Conservation (phyloP, 1,140 invertebrate species). For the Psilanteris sp. region DNA sequence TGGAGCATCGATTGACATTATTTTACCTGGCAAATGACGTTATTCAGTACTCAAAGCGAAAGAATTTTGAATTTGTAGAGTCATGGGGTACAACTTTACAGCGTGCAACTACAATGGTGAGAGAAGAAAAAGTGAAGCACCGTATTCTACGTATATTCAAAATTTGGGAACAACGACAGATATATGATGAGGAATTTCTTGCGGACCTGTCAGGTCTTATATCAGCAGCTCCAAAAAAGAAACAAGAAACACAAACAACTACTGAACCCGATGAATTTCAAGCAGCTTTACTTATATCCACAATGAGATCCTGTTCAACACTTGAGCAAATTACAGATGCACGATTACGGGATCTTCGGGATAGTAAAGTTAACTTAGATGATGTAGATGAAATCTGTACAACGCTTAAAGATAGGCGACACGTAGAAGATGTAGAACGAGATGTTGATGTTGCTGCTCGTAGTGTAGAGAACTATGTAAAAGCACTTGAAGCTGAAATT, state of each 20-base stretch:
- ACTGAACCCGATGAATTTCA: slow-evolving; percentile 79
- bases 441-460: slow-evolving; percentile 90
- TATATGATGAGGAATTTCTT: slow-evolving; percentile 93
- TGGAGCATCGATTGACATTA: slow-evolving; percentile 91
- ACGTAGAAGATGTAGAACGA: slow-evolving; percentile 92
- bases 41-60: slow-evolving; percentile 95
- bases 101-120: slow-evolving; percentile 93
- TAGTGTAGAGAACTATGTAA: slow-evolving; percentile 89
- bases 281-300: slow-evolving; percentile 77
- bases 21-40: slow-evolving; percentile 98
- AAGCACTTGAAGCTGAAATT: slow-evolving; percentile 90
- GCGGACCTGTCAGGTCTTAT: slow-evolving; percentile 89
- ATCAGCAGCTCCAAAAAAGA: slow-evolving; percentile 86
- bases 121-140: slow-evolving; percentile 92
- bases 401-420: slow-evolving; percentile 89
- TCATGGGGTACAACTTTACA: slow-evolving; percentile 95
- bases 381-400: slow-evolving; percentile 85
- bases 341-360: slow-evolving; percentile 73
- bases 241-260: slow-evolving; percentile 83
- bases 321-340: slow-evolving; percentile 77
- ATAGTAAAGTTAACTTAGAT: slow-evolving; percentile 75
- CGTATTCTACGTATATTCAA: slow-evolving; percentile 94
- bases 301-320: slow-evolving; percentile 81
- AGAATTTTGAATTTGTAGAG: slow-evolving; percentile 92
- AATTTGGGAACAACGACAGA: slow-evolving; percentile 94